Conservation (phyloP, 2,888 invertebrate genomes). For the Uloborus plumipes region DNA sequence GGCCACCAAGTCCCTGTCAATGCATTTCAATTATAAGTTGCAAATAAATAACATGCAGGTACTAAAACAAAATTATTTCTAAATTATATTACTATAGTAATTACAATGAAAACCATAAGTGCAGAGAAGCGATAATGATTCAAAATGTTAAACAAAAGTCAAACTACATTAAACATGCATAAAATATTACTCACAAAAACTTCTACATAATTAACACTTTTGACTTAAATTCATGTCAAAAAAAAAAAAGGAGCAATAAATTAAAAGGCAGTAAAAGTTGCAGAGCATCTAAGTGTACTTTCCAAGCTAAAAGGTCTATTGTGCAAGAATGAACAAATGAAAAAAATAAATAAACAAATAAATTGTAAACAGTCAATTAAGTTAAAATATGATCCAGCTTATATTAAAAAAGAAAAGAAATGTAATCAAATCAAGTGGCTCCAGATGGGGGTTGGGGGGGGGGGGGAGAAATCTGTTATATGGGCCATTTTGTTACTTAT, state of each 20-base stretch:
- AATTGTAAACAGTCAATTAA: too few relatives aligned
- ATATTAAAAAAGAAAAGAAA: too few relatives aligned
- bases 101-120: conserved; percentile 14
- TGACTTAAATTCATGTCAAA: background rate
- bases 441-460: too few relatives aligned
- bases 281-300: background rate
- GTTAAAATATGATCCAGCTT: too few relatives aligned
- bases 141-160: conserved; percentile 12
- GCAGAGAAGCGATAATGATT: conserved; percentile 9
- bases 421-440: too few relatives aligned
- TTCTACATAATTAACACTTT: too few relatives aligned
- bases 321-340: too few relatives aligned
- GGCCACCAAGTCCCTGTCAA: conserved; percentile 65
- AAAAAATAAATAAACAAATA: too few relatives aligned
- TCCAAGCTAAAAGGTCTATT: too few relatives aligned
- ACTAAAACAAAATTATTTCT: conserved; percentile 17
- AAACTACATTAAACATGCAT: background rate
- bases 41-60: conserved; percentile 22
- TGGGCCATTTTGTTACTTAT: too few relatives aligned
- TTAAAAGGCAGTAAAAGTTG: background rate
- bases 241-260: background rate
- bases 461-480: too few relatives aligned
- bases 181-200: background rate
- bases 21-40: conserved; percentile 47
- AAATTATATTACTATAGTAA: too few relatives aligned